phyloP scores from a whole-genome alignment of 2,797 vertebrate species.

The Diceros bicornis region DNA sequence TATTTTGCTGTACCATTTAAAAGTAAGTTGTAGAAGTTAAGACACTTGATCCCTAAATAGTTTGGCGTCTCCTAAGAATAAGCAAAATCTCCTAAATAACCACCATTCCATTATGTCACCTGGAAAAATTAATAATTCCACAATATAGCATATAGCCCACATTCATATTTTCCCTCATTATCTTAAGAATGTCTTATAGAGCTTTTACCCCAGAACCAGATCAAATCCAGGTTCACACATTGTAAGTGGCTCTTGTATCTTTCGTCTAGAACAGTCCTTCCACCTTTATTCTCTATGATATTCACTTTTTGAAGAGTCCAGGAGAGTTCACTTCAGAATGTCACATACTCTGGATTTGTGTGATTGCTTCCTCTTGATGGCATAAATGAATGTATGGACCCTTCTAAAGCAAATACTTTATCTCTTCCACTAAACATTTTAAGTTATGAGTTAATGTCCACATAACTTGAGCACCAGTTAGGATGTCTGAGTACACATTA shows the following conservation, averaged over 20 bases:
- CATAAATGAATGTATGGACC: background rate
- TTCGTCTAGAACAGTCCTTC: background rate
- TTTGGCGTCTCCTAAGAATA: background rate
- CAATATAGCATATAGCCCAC: background rate
- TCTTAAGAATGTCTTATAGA: background rate
- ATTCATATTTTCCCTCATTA: slow-evolving; percentile 29
- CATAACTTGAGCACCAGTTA: background rate
- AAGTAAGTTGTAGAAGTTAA: background rate
- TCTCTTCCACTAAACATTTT: slow-evolving; percentile 6
- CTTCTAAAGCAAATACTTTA: slow-evolving; percentile 8
- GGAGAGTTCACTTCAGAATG: background rate
- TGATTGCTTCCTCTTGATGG: background rate
- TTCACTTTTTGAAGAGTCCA: slow-evolving; percentile 3
- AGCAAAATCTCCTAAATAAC: slow-evolving; percentile 10
- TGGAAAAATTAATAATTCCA: slow-evolving; percentile 48
- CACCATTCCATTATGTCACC: background rate
- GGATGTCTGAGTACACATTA: background rate
- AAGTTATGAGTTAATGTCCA: background rate
- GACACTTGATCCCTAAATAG: background rate
- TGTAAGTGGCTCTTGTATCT: background rate
- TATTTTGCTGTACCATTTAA: background rate
- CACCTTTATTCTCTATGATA: background rate
- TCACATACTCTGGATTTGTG: background rate
- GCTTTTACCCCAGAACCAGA: background rate
- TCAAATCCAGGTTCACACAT: background rate